Evolutionary conservation across 2,113 vertebrate genomes (phyloP), one percentile per base, ranked within the genome.

Genomic region (Pelecanus crispus): DNA sequence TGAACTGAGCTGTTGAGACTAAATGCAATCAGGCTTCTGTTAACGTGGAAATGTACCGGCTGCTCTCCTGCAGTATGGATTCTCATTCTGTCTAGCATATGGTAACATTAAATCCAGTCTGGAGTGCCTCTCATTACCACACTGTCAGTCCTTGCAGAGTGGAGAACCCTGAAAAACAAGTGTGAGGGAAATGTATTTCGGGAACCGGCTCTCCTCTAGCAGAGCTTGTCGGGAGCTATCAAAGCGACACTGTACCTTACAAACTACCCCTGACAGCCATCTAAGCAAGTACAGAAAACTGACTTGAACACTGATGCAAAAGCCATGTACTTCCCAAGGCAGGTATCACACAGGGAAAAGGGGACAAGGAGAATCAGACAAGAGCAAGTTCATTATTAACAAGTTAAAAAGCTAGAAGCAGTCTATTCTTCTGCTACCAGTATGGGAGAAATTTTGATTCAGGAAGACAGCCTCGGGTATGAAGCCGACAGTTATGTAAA

Each of bases 81-180:
- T 97, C 97, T 97, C 98, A 97, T 98, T 98, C 97, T 98, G 98
- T 98, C 97, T 98, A 96, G 98, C 97, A 98, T 98, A 98, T 98
- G 98, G 98, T 97, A 97, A 95, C 96, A 98, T 97, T 97, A 98
- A 98, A 98, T 95, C 96, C 98, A 98, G 97, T 97, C 97, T 97
- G 98, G 97, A 97, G 97, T 97, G 96, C 97, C 95, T 98, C 97
- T 98, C 68, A 11, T 97, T 97, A 97, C 96, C 94, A 97, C 96
- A 72, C 95, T 97, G 97, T 96, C 97, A 97, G 94, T 95, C 97
- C 96, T 86, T 86, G 91, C 95, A 84, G 94, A 96, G 92, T 92
- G 88, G 97, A 98, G 97, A 98, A 98, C 95, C 97, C 95, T 97
- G 97, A 98, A 97, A 98, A 98, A 98, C 96, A 97, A 96, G 79